Evolutionary conservation across 2,113 vertebrate genomes (phyloP).

Genomic region (Lagopus leucura): DNA sequence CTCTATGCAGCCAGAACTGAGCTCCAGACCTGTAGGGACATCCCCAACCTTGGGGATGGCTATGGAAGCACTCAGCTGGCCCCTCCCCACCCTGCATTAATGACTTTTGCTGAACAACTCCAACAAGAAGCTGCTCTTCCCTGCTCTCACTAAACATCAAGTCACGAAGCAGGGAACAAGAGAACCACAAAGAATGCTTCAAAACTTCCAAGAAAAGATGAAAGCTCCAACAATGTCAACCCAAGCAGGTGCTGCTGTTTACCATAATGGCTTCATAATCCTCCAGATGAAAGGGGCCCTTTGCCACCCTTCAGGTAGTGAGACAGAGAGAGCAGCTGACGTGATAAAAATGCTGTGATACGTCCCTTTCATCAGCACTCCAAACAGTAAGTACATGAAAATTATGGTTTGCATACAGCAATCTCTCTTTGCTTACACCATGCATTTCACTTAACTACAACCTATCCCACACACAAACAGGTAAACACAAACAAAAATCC

Average conservation of each 20-base stretch:
- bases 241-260: not conserved
- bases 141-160: not conserved
- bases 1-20: not conserved
- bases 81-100: not conserved
- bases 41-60: too few species aligned
- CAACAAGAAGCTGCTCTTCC: not conserved
- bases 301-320: not conserved
- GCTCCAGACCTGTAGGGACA: not conserved
- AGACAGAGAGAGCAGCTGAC: not conserved
- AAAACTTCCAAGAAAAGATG: not conserved
- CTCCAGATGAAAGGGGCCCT: constrained; percentile 28
- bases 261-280: not conserved
- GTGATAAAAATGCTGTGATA: not conserved
- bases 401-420: not conserved
- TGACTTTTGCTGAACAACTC: not conserved
- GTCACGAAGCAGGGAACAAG: not conserved
- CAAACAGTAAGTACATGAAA: not conserved
- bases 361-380: constrained; percentile 11
- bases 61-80: not conserved
- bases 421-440: not conserved
- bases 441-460: not conserved
- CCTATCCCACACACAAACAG: not conserved
- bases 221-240: not conserved
- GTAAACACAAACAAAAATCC: not conserved
- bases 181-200: not conserved